phyloP scores from a whole-genome alignment of 2,888 invertebrate species.

The Macrophya alboannulata region DNA sequence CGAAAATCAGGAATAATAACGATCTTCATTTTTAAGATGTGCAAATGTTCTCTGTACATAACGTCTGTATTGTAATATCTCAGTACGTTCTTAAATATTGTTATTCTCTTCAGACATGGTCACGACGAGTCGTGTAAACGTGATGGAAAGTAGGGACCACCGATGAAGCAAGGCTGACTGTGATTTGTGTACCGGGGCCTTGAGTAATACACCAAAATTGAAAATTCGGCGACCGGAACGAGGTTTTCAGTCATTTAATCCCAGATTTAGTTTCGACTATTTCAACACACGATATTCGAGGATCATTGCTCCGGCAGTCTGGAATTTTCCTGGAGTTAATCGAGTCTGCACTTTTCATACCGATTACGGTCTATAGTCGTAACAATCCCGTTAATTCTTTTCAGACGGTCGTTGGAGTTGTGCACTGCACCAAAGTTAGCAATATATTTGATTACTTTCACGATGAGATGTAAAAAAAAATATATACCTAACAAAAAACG shows the following conservation, averaged over 20 bases:
- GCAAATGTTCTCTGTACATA: not conserved
- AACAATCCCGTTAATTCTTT: not conserved
- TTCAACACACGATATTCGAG: not conserved
- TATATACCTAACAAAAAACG: not conserved
- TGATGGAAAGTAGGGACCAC: conserved; percentile 38
- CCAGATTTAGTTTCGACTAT: not conserved
- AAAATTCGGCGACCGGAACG: not conserved
- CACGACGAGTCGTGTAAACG: conserved; percentile 31
- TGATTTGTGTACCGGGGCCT: not conserved
- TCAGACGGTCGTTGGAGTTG: not conserved
- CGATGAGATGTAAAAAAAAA: not conserved
- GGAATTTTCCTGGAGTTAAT: not conserved
- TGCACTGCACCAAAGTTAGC: not conserved
- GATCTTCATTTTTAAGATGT: not conserved
- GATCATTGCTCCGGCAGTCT: not conserved
- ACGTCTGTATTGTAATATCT: not conserved
- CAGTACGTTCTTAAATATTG: not conserved
- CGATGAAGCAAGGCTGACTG: conserved; percentile 39
- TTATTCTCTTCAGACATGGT: conserved; percentile 35
- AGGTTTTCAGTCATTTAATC: not conserved
- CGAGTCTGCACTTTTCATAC: not conserved
- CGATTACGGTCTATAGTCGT: not conserved
- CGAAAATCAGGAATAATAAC: not conserved
- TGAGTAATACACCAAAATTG: not conserved
- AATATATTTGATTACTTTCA: not conserved